These are phyloP conservation scores for Neomorphus geoffroyi DNA, from an alignment of 2,797 vertebrate genomes.

Conservation along the genomic window DNA sequence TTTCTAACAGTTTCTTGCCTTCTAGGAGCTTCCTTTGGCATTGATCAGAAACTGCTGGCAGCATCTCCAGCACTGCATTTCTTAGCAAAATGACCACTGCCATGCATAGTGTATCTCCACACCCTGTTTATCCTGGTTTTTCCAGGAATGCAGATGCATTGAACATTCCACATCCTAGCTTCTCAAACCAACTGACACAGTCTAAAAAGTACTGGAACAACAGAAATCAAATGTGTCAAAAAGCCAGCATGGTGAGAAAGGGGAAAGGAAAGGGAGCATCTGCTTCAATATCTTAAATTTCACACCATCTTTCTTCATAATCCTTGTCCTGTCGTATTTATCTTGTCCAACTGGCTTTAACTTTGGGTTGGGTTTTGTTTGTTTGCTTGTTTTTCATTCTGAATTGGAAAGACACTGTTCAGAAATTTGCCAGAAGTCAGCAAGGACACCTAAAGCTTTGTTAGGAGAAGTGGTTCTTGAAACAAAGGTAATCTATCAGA, in stretches of 20 bases:
- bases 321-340: not conserved
- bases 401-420: not conserved
- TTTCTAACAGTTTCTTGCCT: not conserved
- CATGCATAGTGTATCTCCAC: not conserved
- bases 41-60: rapidly evolving
- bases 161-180: rapidly evolving
- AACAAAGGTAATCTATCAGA: not conserved
- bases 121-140: not conserved
- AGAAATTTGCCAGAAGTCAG: not conserved
- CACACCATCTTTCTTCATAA: not conserved
- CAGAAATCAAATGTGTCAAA: not conserved
- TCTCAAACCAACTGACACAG: not conserved
- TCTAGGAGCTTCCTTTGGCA: rapidly evolving
- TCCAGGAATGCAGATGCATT: not conserved
- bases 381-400: not conserved
- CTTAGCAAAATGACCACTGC: rapidly evolving
- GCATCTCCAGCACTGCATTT: not conserved
- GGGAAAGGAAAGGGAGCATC: not conserved
- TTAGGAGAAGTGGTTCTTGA: not conserved
- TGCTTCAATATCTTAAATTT: not conserved
- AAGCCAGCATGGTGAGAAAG: not conserved
- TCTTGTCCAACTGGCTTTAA: not conserved
- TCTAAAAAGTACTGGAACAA: not conserved
- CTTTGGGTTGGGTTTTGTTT: not conserved
- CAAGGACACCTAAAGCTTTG: rapidly evolving